phyloP scores from a whole-genome alignment of 1,140 invertebrate species.

The Episyrphus balteatus region DNA sequence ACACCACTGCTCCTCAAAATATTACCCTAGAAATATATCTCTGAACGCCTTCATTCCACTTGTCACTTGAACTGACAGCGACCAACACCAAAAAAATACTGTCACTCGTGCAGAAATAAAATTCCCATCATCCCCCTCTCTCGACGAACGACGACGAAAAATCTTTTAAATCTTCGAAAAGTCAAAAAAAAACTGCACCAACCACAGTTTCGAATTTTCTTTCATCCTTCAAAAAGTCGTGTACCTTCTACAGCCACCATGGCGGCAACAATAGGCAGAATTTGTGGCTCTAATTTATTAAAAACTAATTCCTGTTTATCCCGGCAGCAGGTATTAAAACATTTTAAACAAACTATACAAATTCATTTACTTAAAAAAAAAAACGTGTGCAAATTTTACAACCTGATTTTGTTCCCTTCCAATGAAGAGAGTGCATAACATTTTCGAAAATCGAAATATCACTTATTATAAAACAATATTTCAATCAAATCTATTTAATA shows the following conservation, averaged over 20 bases:
- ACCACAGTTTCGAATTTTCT: conserved; percentile 10
- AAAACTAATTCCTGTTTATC: conserved; percentile 22
- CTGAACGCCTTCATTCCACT: too few species aligned
- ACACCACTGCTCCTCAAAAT: too few species aligned
- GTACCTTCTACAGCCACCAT: conserved; percentile 48
- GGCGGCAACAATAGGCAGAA: conserved; percentile 68
- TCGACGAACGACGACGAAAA: too few species aligned
- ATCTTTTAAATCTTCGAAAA: too few species aligned
- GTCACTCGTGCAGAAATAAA: too few species aligned
- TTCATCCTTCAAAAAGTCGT: conserved; percentile 12
- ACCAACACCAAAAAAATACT: too few species aligned
- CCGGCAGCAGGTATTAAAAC: conserved; percentile 6
- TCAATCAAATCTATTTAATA: too few species aligned
- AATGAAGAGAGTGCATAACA: background rate
- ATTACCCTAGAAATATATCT: too few species aligned
- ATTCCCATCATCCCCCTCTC: too few species aligned
- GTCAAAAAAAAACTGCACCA: too few species aligned
- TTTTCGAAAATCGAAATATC: background rate
- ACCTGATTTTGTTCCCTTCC: background rate
- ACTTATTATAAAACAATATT: background rate
- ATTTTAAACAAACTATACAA: background rate
- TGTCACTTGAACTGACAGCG: too few species aligned
- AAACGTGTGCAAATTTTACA: background rate
- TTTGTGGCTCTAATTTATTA: conserved; percentile 58
- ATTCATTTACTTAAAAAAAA: background rate